Evolutionary conservation across 35 echinoderm and acorn worm species (phyloP).

Genomic region (Chiridota heheva): DNA sequence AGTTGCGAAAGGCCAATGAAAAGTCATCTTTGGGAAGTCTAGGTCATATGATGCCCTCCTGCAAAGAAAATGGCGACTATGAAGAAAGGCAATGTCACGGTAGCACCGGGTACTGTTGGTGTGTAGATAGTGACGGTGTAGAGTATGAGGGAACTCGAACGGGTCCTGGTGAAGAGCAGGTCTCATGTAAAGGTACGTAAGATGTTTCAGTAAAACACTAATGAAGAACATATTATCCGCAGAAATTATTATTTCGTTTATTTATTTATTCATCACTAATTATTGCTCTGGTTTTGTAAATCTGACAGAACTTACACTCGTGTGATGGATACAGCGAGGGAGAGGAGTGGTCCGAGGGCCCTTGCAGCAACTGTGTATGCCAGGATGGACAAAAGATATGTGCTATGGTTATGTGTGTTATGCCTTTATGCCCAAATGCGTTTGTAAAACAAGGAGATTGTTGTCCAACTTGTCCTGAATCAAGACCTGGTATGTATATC

Average conservation of each 20-base stretch:
- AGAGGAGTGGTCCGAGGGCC: neutral
- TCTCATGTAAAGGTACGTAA: conserved; percentile 71
- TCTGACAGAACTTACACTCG: no score
- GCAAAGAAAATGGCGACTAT: conserved; percentile 61
- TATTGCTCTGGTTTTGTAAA: no score
- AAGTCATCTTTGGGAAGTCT: neutral
- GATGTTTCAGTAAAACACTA: no score
- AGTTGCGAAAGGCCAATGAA: neutral
- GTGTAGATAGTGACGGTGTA: conserved; percentile 59
- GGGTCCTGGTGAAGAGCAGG: conserved; percentile 29
- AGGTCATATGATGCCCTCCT: neutral
- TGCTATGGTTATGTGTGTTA: neutral
- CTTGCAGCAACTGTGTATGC: neutral
- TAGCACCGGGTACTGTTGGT: conserved; percentile 79
- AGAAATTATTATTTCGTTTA: no score
- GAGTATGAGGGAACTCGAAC: conserved; percentile 59
- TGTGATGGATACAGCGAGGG: conserved; percentile 1
- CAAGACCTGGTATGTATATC: no score
- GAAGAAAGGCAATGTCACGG: conserved; percentile 65
- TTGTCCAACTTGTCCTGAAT: neutral
- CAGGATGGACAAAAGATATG: neutral
- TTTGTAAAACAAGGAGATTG: neutral
- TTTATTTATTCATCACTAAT: no score
- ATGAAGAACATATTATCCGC: no score
- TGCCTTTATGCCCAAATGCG: neutral